Conservation (phyloP, 2,797 vertebrate genomes). For the Oreonectes daqikongensis region DNA sequence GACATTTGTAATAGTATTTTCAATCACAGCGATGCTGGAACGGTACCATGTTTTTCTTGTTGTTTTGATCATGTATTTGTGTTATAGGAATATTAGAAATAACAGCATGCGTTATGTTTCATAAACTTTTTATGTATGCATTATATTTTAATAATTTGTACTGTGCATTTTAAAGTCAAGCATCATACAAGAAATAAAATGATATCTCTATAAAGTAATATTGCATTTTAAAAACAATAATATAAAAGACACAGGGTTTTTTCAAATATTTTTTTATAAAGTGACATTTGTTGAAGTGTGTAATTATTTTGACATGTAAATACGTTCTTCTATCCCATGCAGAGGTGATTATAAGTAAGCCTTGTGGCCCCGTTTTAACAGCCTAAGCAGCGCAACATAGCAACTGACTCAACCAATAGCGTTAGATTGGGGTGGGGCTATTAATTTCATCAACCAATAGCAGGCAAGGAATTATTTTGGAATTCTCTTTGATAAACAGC, state of each 20-base stretch:
- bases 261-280: no score
- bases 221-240: no score
- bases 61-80: background rate
- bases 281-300: background rate
- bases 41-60: constrained; percentile 62
- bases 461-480: background rate
- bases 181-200: background rate
- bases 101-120: background rate
- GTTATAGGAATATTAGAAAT: background rate
- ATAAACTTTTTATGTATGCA: background rate
- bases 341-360: background rate
- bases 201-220: background rate
- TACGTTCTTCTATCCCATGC: background rate
- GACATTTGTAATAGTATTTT: constrained; percentile 68
- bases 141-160: background rate
- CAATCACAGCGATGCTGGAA: constrained; percentile 59
- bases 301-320: background rate
- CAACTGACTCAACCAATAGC: background rate
- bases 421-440: background rate
- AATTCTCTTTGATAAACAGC: background rate
- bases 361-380: background rate
- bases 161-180: background rate
- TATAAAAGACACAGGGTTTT: no score
- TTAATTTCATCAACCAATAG: background rate
- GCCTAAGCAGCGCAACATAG: background rate